Conservation (phyloP, 2,888 invertebrate species). For the Ametastegia equiseti region DNA sequence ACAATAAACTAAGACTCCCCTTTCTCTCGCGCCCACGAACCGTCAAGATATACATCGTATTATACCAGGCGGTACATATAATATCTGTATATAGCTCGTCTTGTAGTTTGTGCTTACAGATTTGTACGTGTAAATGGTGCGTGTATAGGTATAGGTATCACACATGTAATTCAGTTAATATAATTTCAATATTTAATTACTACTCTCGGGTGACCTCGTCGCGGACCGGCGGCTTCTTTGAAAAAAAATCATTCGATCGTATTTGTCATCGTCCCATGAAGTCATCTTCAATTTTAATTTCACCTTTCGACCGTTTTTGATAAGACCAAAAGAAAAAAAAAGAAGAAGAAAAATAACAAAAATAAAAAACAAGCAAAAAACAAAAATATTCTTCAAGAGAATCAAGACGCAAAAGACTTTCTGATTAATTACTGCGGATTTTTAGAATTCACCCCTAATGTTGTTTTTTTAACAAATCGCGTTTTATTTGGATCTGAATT, state of each 20-base stretch:
- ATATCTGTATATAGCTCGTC: neutral
- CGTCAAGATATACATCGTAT: neutral
- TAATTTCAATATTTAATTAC: neutral
- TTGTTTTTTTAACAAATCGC: too few relatives aligned
- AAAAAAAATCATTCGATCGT: neutral
- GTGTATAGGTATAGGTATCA: neutral
- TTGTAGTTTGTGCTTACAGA: neutral
- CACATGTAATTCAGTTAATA: neutral
- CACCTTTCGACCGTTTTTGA: neutral
- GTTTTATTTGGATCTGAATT: too few relatives aligned
- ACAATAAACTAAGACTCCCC: conserved; percentile 19
- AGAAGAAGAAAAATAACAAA: neutral
- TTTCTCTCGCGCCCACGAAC: neutral
- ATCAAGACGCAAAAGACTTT: too few relatives aligned
- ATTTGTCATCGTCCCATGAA: conserved; percentile 1
- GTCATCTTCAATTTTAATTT: neutral
- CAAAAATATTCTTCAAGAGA: too few relatives aligned
- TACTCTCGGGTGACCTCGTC: neutral
- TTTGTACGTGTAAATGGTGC: neutral
- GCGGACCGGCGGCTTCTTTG: conserved; percentile 1
- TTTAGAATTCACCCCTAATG: too few relatives aligned
- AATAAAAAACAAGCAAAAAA: too few relatives aligned
- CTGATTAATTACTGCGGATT: too few relatives aligned
- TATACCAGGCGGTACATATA: too few relatives aligned
- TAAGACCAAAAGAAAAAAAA: neutral